Percentiles rank a stretch among this genome's conserved stretches.
Conservation (phyloP, 37 sponge, comb jelly and placozoan species). For the Geodia barretti region DNA sequence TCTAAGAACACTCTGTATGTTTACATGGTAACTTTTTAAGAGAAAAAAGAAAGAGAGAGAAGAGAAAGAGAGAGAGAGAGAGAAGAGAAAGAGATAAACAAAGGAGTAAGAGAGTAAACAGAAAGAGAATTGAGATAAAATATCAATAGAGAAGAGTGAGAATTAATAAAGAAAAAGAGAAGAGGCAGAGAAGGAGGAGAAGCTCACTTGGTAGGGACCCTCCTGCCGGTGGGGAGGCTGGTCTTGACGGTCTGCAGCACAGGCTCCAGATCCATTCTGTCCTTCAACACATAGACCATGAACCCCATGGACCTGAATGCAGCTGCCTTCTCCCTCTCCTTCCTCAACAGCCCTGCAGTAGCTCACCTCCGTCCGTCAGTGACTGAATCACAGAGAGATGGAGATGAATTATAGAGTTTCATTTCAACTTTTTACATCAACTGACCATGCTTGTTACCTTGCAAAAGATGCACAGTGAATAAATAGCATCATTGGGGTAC, state of each 20-base stretch:
- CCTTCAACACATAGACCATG: conserved; percentile 79
- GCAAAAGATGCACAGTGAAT: too few species aligned
- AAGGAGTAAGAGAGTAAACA: too few species aligned
- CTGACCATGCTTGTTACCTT: too few species aligned
- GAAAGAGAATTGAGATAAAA: too few species aligned
- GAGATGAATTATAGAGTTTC: not conserved
- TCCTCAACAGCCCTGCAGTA: conserved; percentile 62
- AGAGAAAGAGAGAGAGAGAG: not conserved
- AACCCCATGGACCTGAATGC: conserved; percentile 86
- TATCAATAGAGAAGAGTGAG: too few species aligned
- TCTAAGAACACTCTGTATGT: too few species aligned
- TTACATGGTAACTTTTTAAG: too few species aligned
- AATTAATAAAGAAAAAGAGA: not conserved
- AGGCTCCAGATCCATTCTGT: conserved; percentile 66
- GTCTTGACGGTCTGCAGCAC: conserved; percentile 38
- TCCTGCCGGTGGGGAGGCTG: conserved; percentile 44
- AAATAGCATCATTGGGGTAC: too few species aligned
- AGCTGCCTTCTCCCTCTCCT: conserved; percentile 68
- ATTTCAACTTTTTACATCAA: not conserved
- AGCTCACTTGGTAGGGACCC: conserved; percentile 26
- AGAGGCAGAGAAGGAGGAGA: too few species aligned
- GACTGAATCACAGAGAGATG: conserved; percentile 30
- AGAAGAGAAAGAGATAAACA: not conserved
- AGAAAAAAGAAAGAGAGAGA: too few species aligned
- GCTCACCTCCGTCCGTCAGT: conserved; percentile 66